Evolutionary conservation across 2,888 invertebrate genomes (phyloP).

Genomic region (Aproaerema taeniolella): DNA sequence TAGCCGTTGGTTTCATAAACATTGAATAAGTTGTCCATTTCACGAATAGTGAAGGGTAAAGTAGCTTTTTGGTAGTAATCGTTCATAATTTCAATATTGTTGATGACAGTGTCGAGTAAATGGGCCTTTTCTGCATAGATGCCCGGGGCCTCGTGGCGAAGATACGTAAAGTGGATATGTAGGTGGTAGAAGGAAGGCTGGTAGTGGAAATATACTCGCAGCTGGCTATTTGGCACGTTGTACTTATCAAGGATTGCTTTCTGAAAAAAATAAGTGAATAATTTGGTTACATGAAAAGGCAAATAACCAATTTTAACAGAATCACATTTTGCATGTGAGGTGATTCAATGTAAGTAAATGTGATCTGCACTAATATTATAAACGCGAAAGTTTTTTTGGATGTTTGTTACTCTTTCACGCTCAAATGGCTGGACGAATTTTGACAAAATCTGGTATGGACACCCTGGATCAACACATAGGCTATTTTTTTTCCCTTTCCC

Average conservation of each 20-base stretch:
- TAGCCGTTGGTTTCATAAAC: slow-evolving; percentile 79
- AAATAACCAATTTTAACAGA: too few relatives aligned
- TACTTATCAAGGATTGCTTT: slow-evolving; percentile 87
- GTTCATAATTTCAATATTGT: slow-evolving; percentile 88
- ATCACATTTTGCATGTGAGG: too few relatives aligned
- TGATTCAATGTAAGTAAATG: too few relatives aligned
- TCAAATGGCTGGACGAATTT: too few relatives aligned
- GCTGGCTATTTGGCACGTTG: slow-evolving; percentile 80
- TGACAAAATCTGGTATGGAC: too few relatives aligned
- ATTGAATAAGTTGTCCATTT: slow-evolving; percentile 84
- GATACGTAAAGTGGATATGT: slow-evolving; percentile 93
- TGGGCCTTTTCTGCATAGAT: slow-evolving; percentile 92
- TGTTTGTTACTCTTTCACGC: too few relatives aligned
- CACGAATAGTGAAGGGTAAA: slow-evolving; percentile 87
- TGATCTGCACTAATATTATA: too few relatives aligned
- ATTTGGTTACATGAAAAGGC: not conserved
- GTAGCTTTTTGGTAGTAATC: slow-evolving; percentile 91
- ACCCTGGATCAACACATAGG: too few relatives aligned
- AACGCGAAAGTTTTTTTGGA: too few relatives aligned
- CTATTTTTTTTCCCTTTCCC: too few relatives aligned
- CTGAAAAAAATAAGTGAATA: slow-evolving; percentile 68
- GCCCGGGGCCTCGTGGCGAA: slow-evolving; percentile 89
- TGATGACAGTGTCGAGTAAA: slow-evolving; percentile 91
- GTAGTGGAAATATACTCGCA: slow-evolving; percentile 94
- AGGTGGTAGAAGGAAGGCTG: slow-evolving; percentile 98